phyloP scores from a whole-genome alignment of 2,113 vertebrate genomes.

The Myrmophylax atrothorax region DNA sequence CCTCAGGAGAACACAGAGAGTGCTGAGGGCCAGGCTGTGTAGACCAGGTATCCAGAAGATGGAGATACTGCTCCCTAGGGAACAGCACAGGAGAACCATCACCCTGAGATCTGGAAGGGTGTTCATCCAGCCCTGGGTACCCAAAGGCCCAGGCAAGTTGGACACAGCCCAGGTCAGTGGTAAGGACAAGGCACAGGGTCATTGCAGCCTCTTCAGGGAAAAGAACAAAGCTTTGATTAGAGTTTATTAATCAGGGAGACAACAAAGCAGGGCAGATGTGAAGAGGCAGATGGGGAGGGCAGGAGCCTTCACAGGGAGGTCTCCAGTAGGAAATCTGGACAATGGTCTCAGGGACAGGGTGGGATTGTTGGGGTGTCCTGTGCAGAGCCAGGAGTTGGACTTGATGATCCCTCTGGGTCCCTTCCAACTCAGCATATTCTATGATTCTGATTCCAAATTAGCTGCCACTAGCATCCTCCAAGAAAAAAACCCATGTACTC shows the following conservation, averaged over 20 bases:
- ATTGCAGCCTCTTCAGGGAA: not conserved
- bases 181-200: accelerated
- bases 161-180: not conserved
- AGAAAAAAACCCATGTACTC: not conserved
- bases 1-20: not conserved
- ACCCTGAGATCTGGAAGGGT: not conserved
- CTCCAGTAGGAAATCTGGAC: not conserved
- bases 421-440: not conserved
- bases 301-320: not conserved
- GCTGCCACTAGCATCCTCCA: not conserved
- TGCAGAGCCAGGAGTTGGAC: not conserved
- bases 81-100: not conserved
- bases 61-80: not conserved
- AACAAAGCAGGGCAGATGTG: not conserved
- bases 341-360: not conserved
- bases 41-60: not conserved
- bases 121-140: not conserved
- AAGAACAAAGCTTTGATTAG: not conserved
- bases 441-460: not conserved
- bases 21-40: not conserved
- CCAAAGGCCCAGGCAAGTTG: not conserved
- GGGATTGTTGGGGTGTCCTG: not conserved
- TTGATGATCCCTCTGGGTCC: not conserved
- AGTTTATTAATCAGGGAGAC: not conserved
- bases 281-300: not conserved